These are phyloP conservation scores for Anabas testudineus DNA, from an alignment of 2,797 vertebrate genomes.

Conservation along the genomic window DNA sequence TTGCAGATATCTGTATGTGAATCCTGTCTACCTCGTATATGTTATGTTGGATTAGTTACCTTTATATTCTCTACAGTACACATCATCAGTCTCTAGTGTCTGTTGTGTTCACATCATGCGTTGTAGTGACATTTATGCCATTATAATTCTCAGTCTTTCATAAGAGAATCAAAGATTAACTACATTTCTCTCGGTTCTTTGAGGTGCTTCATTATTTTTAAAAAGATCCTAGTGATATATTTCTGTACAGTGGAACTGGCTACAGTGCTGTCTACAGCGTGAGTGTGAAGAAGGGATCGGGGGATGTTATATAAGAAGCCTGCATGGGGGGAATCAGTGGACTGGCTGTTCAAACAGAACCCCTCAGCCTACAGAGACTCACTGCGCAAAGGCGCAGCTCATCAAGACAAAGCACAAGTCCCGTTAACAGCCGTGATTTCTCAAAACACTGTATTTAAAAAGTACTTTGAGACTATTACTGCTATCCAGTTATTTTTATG, in stretches of 20 bases:
- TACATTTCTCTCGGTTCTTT: constrained; percentile 7
- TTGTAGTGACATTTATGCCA: constrained; percentile 3
- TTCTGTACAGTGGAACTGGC: constrained; percentile 52
- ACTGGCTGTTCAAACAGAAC: constrained; percentile 44
- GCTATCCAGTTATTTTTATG: constrained; percentile 8
- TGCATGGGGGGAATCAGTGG: constrained; percentile 40
- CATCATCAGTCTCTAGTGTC: not conserved
- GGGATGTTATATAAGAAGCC: constrained; percentile 58
- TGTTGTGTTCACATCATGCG: not conserved
- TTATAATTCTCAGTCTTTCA: constrained; percentile 1
- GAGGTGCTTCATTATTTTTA: not conserved
- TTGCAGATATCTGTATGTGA: no score
- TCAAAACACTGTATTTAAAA: constrained; percentile 11
- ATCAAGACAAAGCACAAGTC: constrained; percentile 57
- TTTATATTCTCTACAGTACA: not conserved
- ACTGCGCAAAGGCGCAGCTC: constrained; percentile 53
- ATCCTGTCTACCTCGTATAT: no score
- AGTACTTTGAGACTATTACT: constrained; percentile 17
- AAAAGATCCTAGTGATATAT: constrained; percentile 32
- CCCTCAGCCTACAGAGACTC: constrained; percentile 38
- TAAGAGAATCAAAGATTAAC: not conserved
- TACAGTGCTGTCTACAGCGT: constrained; percentile 64
- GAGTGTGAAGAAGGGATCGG: constrained; percentile 47
- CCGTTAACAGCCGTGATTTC: constrained; percentile 33
- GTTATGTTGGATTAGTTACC: no score